These are phyloP conservation scores for Leptopilina clavipes DNA, from an alignment of 1,140 invertebrate genomes.

Conservation along the genomic window DNA sequence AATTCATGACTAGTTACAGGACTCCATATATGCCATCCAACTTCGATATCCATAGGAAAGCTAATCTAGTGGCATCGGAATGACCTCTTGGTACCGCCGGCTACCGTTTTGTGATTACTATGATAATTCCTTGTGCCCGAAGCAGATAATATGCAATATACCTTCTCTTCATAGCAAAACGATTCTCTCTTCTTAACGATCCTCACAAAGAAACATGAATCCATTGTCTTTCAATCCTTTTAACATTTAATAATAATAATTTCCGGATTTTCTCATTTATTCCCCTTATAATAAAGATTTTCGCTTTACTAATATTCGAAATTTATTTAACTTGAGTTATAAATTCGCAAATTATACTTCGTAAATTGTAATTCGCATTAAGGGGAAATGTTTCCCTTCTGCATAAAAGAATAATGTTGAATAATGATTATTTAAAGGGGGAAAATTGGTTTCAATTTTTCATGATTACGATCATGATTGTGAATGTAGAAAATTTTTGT, in stretches of 20 bases:
- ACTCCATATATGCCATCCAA: slow-evolving; percentile 16
- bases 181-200: slow-evolving; percentile 38
- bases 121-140: not conserved
- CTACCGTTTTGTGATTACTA: slow-evolving; percentile 22
- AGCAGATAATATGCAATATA: slow-evolving; percentile 25
- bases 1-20: not conserved
- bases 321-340: too few relatives aligned
- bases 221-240: slow-evolving; percentile 36
- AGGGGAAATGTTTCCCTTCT: too few relatives aligned
- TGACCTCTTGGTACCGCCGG: slow-evolving; percentile 9
- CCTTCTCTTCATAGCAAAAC: slow-evolving; percentile 27
- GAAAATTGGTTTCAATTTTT: not conserved
- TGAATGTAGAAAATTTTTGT: not conserved
- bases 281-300: too few relatives aligned
- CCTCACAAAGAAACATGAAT: slow-evolving; percentile 17
- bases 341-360: too few relatives aligned
- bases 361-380: too few relatives aligned
- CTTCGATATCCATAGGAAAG: not conserved
- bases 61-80: slow-evolving; percentile 25
- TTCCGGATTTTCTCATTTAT: too few relatives aligned
- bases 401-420: too few relatives aligned
- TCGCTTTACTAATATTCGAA: too few relatives aligned
- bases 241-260: too few relatives aligned
- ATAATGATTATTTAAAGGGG: not conserved
- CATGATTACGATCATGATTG: not conserved